These are phyloP conservation scores for Deroptyus accipitrinus DNA, from an alignment of 2,113 vertebrate genomes.

Conservation along the genomic window DNA sequence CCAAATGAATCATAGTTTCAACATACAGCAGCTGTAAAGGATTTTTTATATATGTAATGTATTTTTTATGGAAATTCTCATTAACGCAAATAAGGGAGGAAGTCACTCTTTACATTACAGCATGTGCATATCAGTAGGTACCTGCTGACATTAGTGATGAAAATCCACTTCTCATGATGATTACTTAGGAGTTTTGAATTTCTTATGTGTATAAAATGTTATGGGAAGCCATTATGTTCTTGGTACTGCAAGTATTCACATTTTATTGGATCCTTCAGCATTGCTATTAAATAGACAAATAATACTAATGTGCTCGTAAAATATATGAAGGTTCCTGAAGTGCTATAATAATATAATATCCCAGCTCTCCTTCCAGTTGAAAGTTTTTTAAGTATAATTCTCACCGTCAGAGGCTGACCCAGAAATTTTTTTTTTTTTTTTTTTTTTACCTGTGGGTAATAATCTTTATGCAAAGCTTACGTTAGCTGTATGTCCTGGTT, in stretches of 20 bases:
- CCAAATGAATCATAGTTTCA: constrained; percentile 29
- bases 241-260: constrained; percentile 46
- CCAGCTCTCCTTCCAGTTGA: not conserved
- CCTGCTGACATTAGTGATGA: constrained; percentile 44
- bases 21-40: constrained; percentile 35
- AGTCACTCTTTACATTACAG: constrained; percentile 33
- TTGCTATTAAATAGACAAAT: constrained; percentile 68
- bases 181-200: constrained; percentile 60
- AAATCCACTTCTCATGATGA: constrained; percentile 56
- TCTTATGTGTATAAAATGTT: constrained; percentile 56
- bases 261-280: constrained; percentile 66
- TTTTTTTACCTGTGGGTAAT: not conserved
- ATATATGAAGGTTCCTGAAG: constrained; percentile 41
- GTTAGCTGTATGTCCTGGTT: not conserved
- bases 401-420: not conserved
- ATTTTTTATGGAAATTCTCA: constrained; percentile 61
- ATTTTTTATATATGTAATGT: constrained; percentile 29
- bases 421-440: not conserved
- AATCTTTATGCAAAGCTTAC: not conserved
- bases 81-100: constrained; percentile 56
- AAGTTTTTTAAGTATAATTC: not conserved
- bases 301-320: constrained; percentile 62
- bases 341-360: constrained; percentile 42
- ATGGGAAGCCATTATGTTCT: constrained; percentile 59
- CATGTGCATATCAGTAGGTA: not conserved